These are phyloP conservation scores for Apocheima hispidaria DNA, from an alignment of 2,888 invertebrate genomes.

Conservation along the genomic window DNA sequence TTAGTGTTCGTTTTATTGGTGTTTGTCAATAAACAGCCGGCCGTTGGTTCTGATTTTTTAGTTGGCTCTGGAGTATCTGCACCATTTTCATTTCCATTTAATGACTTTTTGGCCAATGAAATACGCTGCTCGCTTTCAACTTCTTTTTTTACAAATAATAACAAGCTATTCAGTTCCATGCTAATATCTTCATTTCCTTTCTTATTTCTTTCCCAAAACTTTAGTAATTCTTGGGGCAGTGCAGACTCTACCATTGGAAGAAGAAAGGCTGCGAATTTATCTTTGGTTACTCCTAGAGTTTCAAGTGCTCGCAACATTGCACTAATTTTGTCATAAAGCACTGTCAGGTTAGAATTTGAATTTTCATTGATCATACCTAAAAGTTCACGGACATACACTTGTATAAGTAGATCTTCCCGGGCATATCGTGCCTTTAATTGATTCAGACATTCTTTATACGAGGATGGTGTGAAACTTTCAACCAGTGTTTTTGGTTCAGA, in stretches of 20 bases:
- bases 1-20: no score
- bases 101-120: not conserved
- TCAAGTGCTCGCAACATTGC: not conserved
- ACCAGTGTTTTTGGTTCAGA: no score
- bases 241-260: no score
- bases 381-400: not conserved
- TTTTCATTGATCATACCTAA: not conserved
- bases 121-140: not conserved
- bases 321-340: not conserved
- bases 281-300: not conserved
- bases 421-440: not conserved
- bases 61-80: no score
- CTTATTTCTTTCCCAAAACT: no score
- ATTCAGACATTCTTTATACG: no score
- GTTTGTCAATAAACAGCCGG: slow-evolving; percentile 3
- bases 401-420: not conserved
- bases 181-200: no score
- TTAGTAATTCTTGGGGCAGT: no score
- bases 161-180: no score
- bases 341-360: not conserved
- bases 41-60: slow-evolving; percentile 4
- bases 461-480: no score
- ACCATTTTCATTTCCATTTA: not conserved
- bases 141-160: no score
- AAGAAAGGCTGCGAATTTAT: no score